A percentile compares a stretch with the other conserved stretches of the same genome.
These are phyloP conservation scores for Lithosia quadra DNA, from an alignment of 2,888 invertebrate genomes.

Conservation along the genomic window DNA sequence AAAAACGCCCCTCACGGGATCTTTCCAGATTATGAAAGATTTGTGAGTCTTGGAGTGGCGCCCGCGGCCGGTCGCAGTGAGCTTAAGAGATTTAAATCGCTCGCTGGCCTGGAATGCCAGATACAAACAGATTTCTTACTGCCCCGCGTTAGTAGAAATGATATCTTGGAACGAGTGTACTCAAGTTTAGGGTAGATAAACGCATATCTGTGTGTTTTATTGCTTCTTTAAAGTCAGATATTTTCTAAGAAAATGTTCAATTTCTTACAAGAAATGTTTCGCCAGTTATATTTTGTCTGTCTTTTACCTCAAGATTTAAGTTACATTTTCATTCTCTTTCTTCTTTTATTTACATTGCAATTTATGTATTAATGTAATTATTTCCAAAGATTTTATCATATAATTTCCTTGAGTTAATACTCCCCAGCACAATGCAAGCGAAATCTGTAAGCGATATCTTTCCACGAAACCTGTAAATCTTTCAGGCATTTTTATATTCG, in stretches of 20 bases:
- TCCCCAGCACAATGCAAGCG: conserved; percentile 70
- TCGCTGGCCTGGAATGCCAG: conserved; percentile 83
- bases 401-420: conserved; percentile 43
- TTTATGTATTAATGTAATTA: conserved; percentile 1
- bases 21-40: conserved; percentile 86
- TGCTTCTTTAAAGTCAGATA: conserved; percentile 41
- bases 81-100: conserved; percentile 87
- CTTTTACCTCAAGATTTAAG: neutral
- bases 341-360: neutral
- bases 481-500: conserved; percentile 85
- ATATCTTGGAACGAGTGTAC: conserved; percentile 61
- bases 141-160: conserved; percentile 68
- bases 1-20: conserved; percentile 81
- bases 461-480: conserved; percentile 84
- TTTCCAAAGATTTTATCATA: conserved; percentile 25
- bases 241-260: conserved; percentile 26
- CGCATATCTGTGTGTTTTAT: conserved; percentile 54
- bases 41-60: conserved; percentile 83
- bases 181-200: conserved; percentile 57
- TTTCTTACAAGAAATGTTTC: conserved; percentile 19
- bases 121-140: conserved; percentile 85
- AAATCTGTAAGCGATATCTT: conserved; percentile 81
- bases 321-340: neutral
- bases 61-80: conserved; percentile 78
- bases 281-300: neutral